Base-by-base conservation (phyloP, 2,888 invertebrate genomes). In the Eurytoma californica region DNA sequence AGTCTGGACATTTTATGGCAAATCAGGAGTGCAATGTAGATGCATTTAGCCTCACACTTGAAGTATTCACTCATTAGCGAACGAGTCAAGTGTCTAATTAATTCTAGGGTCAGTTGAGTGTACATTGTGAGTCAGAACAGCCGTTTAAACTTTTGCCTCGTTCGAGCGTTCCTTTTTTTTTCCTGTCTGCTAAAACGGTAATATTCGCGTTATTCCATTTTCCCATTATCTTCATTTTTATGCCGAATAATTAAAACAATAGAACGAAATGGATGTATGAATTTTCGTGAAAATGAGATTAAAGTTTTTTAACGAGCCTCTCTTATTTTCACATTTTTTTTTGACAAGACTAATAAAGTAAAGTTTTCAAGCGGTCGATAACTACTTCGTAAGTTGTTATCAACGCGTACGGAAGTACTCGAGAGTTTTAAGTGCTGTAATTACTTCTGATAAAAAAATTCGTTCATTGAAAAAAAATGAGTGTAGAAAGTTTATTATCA, bases 41-140 rank as follows among this genome's bases (percentile, higher is more conserved):
- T 51, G 91, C 91, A 91, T 91, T 91, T 91, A 90, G 90, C 90
- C 91, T 90, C 91, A 30, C 73, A 80, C 83, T 82, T 83, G 82
- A 82, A 82, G 78, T 82, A 79, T 82, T 82, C 81, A 68, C 79
- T 82, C 82, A 82, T 83, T 84, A 82, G 83, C 82, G 73, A 81
- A 72, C 81, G 81, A 82, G 82, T 83, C 83, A 83, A 82, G 82
- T 84, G 83, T 82, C 83, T 83, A 84, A 85, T 86, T 84, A 85
- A 85, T 83, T 83, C 82, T 82, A 75, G 77, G 80, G 80, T 81
- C 76, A 77, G 77, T 57, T 39, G 55, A 76, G 76, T 79, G 74
- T 81, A 77, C 67, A 73, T 65, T 55, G 76, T 73, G 74, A 77
- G 77, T 81, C 74, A 68, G 58, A 51, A 65, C 39, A 28, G 58